Evolutionary conservation across 53 echinoderm and acorn worm genomes (phyloP).

Genomic region (Luidia sarsii): DNA sequence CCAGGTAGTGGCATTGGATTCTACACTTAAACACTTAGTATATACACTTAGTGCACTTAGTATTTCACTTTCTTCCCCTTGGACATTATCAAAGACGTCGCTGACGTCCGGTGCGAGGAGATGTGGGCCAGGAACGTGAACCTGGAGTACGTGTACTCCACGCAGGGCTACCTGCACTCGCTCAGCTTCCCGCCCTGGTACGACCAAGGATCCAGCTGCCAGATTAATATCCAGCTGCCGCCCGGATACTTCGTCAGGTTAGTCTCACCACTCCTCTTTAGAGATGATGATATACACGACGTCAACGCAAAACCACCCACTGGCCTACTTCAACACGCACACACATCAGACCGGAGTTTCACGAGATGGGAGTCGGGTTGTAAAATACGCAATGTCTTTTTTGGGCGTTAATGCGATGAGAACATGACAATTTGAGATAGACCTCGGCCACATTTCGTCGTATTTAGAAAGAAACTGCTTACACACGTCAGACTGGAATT

Average conservation of each 20-base stretch:
- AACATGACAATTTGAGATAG: too few species aligned
- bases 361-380: too few species aligned
- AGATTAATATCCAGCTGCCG: conserved; percentile 70
- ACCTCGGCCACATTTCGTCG: too few species aligned
- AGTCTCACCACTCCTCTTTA: too few species aligned
- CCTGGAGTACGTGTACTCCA: conserved; percentile 40
- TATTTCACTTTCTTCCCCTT: not conserved
- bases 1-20: not conserved
- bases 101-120: conserved; percentile 72
- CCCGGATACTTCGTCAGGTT: conserved; percentile 70
- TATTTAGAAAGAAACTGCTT: too few species aligned
- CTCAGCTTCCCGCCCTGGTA: conserved; percentile 84
- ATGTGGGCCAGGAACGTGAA: conserved; percentile 61
- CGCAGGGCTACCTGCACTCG: conserved; percentile 72
- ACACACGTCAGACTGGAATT: too few species aligned
- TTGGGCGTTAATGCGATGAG: too few species aligned
- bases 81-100: conserved; percentile 51
- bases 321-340: too few species aligned
- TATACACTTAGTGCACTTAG: not conserved
- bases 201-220: conserved; percentile 74
- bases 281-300: too few species aligned
- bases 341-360: too few species aligned
- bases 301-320: too few species aligned
- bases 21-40: not conserved
- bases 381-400: too few species aligned